Base-by-base conservation (phyloP, 2,888 invertebrate genomes). In the Slavum lentiscoides region DNA sequence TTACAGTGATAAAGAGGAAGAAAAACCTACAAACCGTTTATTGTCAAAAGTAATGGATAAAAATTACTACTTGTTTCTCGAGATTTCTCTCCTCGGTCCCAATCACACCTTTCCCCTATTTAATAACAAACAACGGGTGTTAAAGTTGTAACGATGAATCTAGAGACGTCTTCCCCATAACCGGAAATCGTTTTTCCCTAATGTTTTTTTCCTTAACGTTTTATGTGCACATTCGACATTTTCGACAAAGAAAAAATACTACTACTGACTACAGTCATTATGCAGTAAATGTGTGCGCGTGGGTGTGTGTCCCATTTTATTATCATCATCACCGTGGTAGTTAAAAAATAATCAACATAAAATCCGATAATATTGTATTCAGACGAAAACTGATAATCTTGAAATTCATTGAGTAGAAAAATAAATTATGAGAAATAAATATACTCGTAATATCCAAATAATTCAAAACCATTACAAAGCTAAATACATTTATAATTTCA, bases 61-160 rank as follows among this genome's bases (percentile, higher is more conserved):
- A 74, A 74, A 62, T 74, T 62, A 74, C 62, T 62, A 62, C 49
- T 62, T 53, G 62, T 30, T 62, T 62, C 62, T 21, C 61, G 19
- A 62, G 73, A 74, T 74, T 74, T 62, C 49, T 74, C 49, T 53
- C 62, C 58, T 37, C 74, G n/a, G 30, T 53, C 37, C 62, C 74
- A 8, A 74, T 64, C 49, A 30, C 62, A 30, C 74, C n/a, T 53
- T n/a, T 30, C 7, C 49, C 49, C 19, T 15, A n/a, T 74, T 62
- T 74, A 62, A 73, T 73, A 61, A 73, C 43, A 59, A 74, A 74
- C 62, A 30, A 74, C 74, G 74, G 49, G 62, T 53, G 74, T 74
- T 74, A 62, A 62, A 74, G 62, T 74, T 62, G 49, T 62, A 74
- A 74, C 30, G 73, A 62, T 49, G 43, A 62, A 43, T 73, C 43